These are phyloP conservation scores for Trachelus tabidus DNA, from an alignment of 2,888 invertebrate genomes.

Conservation along the genomic window DNA sequence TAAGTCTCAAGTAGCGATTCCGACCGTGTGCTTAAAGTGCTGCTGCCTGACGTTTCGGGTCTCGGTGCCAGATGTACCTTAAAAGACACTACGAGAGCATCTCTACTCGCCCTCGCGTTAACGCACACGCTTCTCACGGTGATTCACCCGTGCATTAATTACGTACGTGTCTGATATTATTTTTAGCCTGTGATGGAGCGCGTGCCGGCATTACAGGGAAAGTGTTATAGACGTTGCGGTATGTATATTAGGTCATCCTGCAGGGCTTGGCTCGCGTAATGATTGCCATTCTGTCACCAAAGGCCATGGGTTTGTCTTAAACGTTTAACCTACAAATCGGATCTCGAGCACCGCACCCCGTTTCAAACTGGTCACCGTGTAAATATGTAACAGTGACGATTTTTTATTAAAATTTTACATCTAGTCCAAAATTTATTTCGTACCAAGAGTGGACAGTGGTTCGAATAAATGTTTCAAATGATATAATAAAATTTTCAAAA, in stretches of 20 bases:
- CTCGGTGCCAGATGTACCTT: too few relatives aligned
- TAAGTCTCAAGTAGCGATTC: too few relatives aligned
- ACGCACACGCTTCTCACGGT: slow-evolving; percentile 12
- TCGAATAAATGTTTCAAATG: too few relatives aligned
- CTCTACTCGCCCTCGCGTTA: too few relatives aligned
- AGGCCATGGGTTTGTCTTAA: slow-evolving; percentile 20
- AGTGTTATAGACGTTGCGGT: slow-evolving; percentile 14
- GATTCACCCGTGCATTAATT: slow-evolving; percentile 14
- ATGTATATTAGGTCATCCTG: slow-evolving; percentile 45
- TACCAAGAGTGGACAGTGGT: too few relatives aligned
- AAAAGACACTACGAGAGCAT: too few relatives aligned
- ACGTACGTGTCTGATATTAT: slow-evolving; percentile 41
- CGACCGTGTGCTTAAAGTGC: too few relatives aligned
- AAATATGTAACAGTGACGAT: neutral
- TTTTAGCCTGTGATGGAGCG: slow-evolving; percentile 43
- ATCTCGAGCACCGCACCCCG: slow-evolving; percentile 44
- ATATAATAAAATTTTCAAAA: too few relatives aligned
- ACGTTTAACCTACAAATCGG: slow-evolving; percentile 4
- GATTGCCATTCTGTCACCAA: slow-evolving; percentile 43
- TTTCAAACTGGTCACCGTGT: neutral
- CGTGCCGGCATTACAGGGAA: slow-evolving; percentile 16
- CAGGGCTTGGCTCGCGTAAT: slow-evolving; percentile 53
- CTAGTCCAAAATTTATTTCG: too few relatives aligned
- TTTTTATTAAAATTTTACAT: neutral
- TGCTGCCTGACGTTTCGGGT: too few relatives aligned